Percentiles rank a stretch among this genome's conserved stretches.
Conservation (phyloP, 1,140 invertebrate genomes). For the Atta texana region DNA sequence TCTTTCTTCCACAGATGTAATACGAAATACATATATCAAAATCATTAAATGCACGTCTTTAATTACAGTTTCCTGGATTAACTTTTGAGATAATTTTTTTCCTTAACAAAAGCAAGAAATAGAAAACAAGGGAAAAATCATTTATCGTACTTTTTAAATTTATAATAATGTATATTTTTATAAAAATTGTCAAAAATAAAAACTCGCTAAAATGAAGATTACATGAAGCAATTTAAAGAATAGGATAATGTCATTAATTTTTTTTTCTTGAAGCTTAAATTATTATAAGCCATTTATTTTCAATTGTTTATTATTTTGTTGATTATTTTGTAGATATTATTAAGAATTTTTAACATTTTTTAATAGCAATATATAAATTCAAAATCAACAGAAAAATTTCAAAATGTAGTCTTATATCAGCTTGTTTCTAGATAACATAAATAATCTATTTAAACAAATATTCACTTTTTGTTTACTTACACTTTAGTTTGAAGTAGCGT, state of each 20-base stretch:
- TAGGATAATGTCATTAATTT: not conserved
- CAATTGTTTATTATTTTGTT: not conserved
- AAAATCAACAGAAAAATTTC: not conserved
- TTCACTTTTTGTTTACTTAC: too few species aligned
- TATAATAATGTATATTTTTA: not conserved
- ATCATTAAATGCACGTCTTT: not conserved
- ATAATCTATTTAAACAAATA: too few species aligned
- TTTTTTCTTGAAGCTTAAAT: not conserved
- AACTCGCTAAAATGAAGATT: not conserved
- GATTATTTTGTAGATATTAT: not conserved
- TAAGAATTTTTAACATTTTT: not conserved
- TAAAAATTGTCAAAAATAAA: not conserved
- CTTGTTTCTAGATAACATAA: too few species aligned
- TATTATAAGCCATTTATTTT: not conserved
- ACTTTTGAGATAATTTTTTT: not conserved
- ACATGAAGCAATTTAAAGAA: not conserved
- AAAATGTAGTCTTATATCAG: not conserved
- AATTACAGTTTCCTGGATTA: not conserved
- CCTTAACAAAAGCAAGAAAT: not conserved
- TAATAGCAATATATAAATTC: not conserved
- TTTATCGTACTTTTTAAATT: not conserved
- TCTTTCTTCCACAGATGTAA: not conserved
- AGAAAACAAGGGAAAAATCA: too few species aligned
- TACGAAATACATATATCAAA: too few species aligned
- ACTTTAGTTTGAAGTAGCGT: too few species aligned